Evolutionary conservation across 2,888 invertebrate species (phyloP), one percentile per base, ranked within the genome.

Genomic region (Erynnis tages): DNA sequence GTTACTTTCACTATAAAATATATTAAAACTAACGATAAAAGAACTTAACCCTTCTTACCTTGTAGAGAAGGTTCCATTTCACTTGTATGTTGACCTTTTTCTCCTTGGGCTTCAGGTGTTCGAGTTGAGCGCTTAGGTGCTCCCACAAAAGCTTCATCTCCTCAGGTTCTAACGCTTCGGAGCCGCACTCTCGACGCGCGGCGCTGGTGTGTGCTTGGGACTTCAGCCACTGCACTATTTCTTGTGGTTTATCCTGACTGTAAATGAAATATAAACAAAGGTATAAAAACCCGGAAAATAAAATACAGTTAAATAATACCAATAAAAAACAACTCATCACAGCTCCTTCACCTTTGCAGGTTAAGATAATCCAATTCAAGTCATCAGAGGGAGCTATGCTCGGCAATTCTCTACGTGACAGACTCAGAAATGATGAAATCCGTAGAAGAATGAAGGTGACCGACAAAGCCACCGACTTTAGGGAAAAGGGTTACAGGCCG

Each of bases 61-160:
- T 93, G 71, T 91, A 95, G 0, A 97, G 76, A 27, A 95, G 83
- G 69, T 93, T 93, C 54, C 97, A 96, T 69, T 95, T 95, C 32
- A 97, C 94, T 73, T 95, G 94, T 81, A 97, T 90, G 14, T 91
- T 91, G 32, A 93, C 89, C 32, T 82, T 90, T 66, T 92, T 93
- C 59, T 76, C 78, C 3, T 66, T 56, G 0, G 41, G 53, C 19
- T 61, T 57, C 0, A 82, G 58, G 0, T 62, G 55, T 0, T 44
- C 38, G 16, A 86, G 61, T 65, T 91, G 91, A 0, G 66, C 23
- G 30, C 84, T 79, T 8, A 91, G 58, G 0, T 73, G 61, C 0
- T 62, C 61, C 0, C 85, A 71, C 0, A 92, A 61, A 0, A 70
- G 68, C 44, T 73, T 74, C 62, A 92, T 75, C 53, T 92, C 90